A percentile compares a stretch with the other conserved stretches of the same genome.
Conservation (phyloP, 2,113 vertebrate species). For the Silurus meridionalis region DNA sequence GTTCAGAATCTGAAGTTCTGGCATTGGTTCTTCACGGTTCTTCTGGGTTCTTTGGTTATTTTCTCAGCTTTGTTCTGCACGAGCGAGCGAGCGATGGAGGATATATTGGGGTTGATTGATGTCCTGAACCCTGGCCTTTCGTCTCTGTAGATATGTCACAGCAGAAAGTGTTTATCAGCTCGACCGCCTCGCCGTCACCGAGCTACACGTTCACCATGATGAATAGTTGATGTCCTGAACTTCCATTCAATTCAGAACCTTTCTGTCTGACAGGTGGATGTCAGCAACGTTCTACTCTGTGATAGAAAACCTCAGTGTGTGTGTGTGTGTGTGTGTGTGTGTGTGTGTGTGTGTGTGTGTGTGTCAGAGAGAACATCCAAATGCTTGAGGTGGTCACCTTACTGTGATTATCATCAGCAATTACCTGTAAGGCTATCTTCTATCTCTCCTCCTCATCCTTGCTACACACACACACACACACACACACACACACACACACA, state of each 20-base stretch:
- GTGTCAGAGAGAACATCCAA: neutral
- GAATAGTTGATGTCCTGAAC: constrained; percentile 1
- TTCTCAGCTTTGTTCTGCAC: neutral
- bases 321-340: neutral
- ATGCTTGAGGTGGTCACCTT: neutral
- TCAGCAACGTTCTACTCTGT: neutral
- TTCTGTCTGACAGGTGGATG: constrained; percentile 6
- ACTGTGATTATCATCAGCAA: neutral
- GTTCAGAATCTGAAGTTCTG: neutral
- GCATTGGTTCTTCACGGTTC: neutral
- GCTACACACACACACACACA: no score
- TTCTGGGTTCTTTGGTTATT: neutral
- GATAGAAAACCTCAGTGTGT: neutral
- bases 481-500: no score
- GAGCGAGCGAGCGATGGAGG: neutral
- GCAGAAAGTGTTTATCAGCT: constrained; percentile 18
- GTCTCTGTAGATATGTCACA: constrained; percentile 1
- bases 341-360: neutral
- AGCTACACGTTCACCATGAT: constrained; percentile 14
- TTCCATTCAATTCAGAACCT: constrained; percentile 1
- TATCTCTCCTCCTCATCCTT: neutral
- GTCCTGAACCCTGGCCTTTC: constrained; percentile 13
- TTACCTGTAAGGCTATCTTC: neutral
- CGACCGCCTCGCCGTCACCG: neutral
- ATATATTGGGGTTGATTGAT: constrained; percentile 11